Evolutionary conservation across 2,113 vertebrate species (phyloP).

Genomic region (Heptranchias perlo): DNA sequence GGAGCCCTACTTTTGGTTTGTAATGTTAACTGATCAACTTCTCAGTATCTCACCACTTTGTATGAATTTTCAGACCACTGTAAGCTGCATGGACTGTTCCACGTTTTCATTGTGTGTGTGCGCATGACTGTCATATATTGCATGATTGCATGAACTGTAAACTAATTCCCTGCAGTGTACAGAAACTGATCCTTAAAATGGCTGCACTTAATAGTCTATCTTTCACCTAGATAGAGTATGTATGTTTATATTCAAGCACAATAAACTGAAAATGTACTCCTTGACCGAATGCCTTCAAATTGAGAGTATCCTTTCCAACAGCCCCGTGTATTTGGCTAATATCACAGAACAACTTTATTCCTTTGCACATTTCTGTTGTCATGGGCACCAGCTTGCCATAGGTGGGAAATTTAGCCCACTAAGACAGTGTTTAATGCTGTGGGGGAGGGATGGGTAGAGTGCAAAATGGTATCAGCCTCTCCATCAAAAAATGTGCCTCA

Average conservation of each 20-base stretch:
- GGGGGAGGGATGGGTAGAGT: too few relatives aligned
- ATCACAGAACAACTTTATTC: too few relatives aligned
- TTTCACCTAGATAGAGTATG: neutral
- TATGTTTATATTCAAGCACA: neutral
- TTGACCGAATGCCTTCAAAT: neutral
- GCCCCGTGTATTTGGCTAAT: too few relatives aligned
- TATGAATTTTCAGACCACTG: neutral
- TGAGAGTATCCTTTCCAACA: too few relatives aligned
- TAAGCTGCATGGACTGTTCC: neutral
- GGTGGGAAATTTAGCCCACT: too few relatives aligned
- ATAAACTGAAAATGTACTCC: neutral
- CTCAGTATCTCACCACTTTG: neutral
- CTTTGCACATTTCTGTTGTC: too few relatives aligned
- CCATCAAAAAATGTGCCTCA: too few relatives aligned
- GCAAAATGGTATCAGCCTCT: too few relatives aligned
- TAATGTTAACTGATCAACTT: slow-evolving; percentile 29
- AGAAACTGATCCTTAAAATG: neutral
- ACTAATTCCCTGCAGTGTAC: neutral
- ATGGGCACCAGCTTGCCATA: too few relatives aligned
- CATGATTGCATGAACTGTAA: neutral
- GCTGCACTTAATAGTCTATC: neutral
- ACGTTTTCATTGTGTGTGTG: neutral
- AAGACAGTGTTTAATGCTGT: too few relatives aligned
- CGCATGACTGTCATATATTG: neutral
- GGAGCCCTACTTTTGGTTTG: neutral